A percentile compares a stretch with the other conserved stretches of the same genome.
Evolutionary conservation across 2,797 vertebrate species (phyloP).

Genomic region (Acipenser oxyrinchus): DNA sequence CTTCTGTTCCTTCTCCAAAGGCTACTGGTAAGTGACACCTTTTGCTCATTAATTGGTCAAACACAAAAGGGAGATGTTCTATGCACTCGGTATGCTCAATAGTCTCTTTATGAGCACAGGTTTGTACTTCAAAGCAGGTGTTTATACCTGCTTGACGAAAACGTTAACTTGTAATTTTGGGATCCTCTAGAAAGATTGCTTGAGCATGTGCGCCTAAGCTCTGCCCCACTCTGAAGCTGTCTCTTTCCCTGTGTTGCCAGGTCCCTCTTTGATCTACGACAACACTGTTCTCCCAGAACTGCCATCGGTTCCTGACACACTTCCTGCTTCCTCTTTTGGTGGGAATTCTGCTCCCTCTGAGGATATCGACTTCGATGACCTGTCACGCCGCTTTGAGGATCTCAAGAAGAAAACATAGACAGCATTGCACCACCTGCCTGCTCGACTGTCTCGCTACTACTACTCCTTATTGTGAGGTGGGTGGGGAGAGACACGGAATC

Average conservation of each 20-base stretch:
- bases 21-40: conserved; percentile 63
- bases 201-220: no score
- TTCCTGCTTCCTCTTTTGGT: conserved; percentile 76
- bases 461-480: neutral
- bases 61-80: no score
- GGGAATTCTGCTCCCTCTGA: conserved; percentile 69
- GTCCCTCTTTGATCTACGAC: conserved; percentile 45
- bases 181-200: no score
- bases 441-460: neutral
- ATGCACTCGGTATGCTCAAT: no score
- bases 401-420: conserved; percentile 93
- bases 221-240: neutral
- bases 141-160: no score
- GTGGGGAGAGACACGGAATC: neutral
- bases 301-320: conserved; percentile 87
- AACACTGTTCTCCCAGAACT: conserved; percentile 84
- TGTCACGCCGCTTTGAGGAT: conserved; percentile 91
- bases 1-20: conserved; percentile 53
- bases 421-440: neutral
- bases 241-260: conserved; percentile 20
- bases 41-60: no score
- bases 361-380: conserved; percentile 96
- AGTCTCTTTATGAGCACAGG: no score
- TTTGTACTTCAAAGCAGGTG: no score
- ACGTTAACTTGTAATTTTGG: no score